Percentiles rank a stretch among this genome's conserved stretches.
Evolutionary conservation across 2,888 invertebrate species (phyloP).

Genomic region (Leptopterna dolabrata): DNA sequence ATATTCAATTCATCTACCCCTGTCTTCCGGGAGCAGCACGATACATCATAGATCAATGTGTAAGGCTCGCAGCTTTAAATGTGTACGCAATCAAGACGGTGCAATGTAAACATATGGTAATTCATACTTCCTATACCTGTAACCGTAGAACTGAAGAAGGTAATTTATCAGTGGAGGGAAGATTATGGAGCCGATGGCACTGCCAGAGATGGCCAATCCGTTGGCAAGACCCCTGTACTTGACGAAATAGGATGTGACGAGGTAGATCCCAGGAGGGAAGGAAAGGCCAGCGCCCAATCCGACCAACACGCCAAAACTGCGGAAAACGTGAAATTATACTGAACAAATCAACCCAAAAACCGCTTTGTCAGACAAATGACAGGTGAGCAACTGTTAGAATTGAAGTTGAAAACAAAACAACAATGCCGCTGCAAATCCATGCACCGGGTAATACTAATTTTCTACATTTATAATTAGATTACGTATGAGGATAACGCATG

Average conservation of each 20-base stretch:
- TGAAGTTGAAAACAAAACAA: neutral
- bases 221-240: conserved; percentile 83
- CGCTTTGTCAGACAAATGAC: neutral
- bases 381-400: neutral
- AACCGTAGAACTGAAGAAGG: conserved; percentile 80
- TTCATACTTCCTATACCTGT: conserved; percentile 70
- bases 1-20: too few relatives aligned
- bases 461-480: too few relatives aligned
- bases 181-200: conserved; percentile 86
- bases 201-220: conserved; percentile 89
- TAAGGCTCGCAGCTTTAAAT: too few relatives aligned
- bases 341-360: neutral
- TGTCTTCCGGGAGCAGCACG: too few relatives aligned
- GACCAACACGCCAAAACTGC: conserved; percentile 83
- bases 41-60: too few relatives aligned
- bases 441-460: neutral
- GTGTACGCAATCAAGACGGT: neutral
- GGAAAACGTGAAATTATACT: conserved; percentile 56
- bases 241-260: conserved; percentile 88
- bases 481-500: too few relatives aligned
- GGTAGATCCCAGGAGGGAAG: conserved; percentile 90
- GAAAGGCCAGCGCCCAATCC: conserved; percentile 87
- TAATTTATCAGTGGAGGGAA: conserved; percentile 81
- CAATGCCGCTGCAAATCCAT: neutral
- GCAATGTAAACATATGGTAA: neutral